Evolutionary conservation across 2,113 vertebrate species (phyloP).

Genomic region (Siniperca knerii): DNA sequence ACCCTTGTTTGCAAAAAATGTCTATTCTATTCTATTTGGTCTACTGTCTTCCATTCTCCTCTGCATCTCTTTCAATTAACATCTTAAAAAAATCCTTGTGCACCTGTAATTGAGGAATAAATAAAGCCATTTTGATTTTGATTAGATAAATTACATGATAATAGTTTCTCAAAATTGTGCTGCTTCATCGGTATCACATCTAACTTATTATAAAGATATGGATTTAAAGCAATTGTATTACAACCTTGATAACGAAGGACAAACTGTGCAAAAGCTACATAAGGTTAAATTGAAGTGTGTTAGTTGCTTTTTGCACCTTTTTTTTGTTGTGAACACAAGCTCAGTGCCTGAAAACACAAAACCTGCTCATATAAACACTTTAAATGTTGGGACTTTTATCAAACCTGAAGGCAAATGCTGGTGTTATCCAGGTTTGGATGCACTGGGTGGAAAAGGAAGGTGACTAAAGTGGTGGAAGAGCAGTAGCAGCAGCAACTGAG

Average conservation of each 20-base stretch:
- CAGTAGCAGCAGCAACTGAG: constrained; percentile 57
- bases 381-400: constrained; percentile 44
- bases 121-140: constrained; percentile 29
- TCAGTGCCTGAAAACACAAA: constrained; percentile 36
- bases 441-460: constrained; percentile 51
- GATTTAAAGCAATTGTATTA: constrained; percentile 4
- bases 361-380: constrained; percentile 29
- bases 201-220: background rate
- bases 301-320: constrained; percentile 50
- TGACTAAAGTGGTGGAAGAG: constrained; percentile 68
- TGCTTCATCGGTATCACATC: constrained; percentile 22
- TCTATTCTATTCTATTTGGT: background rate
- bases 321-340: constrained; percentile 33
- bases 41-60: background rate
- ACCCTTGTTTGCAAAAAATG: background rate
- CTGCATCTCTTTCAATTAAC: constrained; percentile 5
- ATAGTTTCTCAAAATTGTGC: constrained; percentile 36
- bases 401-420: constrained; percentile 51
- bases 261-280: background rate
- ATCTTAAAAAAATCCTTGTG: constrained; percentile 4
- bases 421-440: constrained; percentile 64
- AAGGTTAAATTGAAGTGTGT: constrained; percentile 20
- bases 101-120: constrained; percentile 34
- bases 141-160: constrained; percentile 29
- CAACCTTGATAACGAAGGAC: constrained; percentile 41